Conservation (phyloP, 2,888 invertebrate genomes). For the Meganola albula region DNA sequence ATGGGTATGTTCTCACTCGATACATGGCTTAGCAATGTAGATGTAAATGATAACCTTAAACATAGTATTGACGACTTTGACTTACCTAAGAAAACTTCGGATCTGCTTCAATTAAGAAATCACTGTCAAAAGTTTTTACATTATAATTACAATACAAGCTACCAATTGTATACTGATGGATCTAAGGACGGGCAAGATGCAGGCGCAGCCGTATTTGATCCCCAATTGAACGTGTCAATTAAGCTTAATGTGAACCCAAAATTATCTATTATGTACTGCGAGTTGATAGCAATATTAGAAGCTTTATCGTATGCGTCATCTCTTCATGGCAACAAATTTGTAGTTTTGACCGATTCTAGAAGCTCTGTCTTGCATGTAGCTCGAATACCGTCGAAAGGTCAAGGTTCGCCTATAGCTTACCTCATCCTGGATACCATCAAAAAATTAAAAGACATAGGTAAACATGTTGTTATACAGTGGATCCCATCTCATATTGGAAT, state of each 20-base stretch:
- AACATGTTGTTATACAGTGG: conserved; percentile 1
- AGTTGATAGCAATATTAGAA: background rate
- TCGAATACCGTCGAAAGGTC: conserved; percentile 1
- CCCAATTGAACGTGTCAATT: too few species aligned
- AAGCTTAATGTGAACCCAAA: background rate
- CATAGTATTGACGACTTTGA: background rate
- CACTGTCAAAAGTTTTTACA: background rate
- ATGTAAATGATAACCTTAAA: background rate
- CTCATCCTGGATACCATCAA: background rate
- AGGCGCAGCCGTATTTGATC: background rate
- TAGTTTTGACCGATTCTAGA: too few species aligned
- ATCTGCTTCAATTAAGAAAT: background rate
- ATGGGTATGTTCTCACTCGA: background rate
- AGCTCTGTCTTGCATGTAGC: conserved; percentile 1
- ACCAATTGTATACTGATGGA: background rate
- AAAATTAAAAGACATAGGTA: background rate
- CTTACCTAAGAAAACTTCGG: background rate
- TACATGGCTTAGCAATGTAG: background rate
- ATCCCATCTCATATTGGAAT: conserved; percentile 3
- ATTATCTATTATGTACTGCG: background rate
- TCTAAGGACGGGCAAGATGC: background rate
- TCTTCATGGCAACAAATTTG: too few species aligned
- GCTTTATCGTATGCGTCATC: too few species aligned
- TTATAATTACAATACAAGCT: background rate
- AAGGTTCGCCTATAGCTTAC: conserved; percentile 5